Conservation (phyloP, 1,140 invertebrate genomes). For the Lucilia sericata region DNA sequence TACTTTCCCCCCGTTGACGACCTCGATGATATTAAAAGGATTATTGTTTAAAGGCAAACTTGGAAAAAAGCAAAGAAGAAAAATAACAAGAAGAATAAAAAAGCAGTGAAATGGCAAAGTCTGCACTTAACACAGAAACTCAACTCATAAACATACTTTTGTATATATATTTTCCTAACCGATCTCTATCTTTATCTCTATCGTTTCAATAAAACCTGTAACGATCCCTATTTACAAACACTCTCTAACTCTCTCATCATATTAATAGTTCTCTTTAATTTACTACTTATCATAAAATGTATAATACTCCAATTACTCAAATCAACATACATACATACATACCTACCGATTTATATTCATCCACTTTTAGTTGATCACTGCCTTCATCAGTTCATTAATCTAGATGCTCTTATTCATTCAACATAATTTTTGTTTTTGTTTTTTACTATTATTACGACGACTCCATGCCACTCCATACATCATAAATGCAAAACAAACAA, state of each 20-base stretch:
- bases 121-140: background rate
- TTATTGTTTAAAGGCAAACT: background rate
- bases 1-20: slow-evolving; percentile 26
- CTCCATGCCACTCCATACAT: background rate
- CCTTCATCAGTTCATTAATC: background rate
- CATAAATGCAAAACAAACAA: background rate
- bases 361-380: background rate
- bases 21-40: slow-evolving; percentile 30
- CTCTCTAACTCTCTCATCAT: slow-evolving; percentile 3
- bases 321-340: background rate
- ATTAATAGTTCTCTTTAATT: background rate
- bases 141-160: slow-evolving; percentile 21
- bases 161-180: slow-evolving; percentile 18
- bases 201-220: background rate
- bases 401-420: background rate
- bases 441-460: background rate
- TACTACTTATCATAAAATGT: background rate
- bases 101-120: slow-evolving; percentile 40
- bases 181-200: slow-evolving; percentile 10
- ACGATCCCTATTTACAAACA: background rate
- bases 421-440: slow-evolving; percentile 7
- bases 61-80: slow-evolving; percentile 31
- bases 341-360: background rate
- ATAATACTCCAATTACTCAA: background rate
- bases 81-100: background rate